These are phyloP conservation scores for Halisarca cf. caerulea DNA, from an alignment of 37 sponge, comb jelly and placozoan species.

Conservation along the genomic window DNA sequence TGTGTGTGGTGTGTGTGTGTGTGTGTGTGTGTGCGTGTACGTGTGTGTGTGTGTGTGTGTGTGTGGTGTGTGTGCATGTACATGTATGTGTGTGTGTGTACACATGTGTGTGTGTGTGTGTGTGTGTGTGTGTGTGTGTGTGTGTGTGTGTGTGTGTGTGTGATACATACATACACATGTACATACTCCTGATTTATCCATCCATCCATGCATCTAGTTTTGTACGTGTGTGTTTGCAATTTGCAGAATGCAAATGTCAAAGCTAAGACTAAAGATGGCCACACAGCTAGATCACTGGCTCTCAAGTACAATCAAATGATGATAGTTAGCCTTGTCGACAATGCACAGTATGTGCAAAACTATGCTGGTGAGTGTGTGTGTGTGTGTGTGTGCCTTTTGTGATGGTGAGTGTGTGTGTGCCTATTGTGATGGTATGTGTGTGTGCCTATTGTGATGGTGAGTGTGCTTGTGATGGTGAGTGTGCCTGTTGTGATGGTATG, in stretches of 20 bases:
- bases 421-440: background rate
- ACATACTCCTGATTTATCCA: no score
- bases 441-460: background rate
- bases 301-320: conserved; percentile 60
- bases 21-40: conserved; percentile 16
- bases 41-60: conserved; percentile 10
- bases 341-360: conserved; percentile 34
- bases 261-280: conserved; percentile 45
- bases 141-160: no score
- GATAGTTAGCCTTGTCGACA: conserved; percentile 77
- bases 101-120: no score
- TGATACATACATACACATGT: no score
- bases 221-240: no score
- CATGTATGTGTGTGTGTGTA: no score
- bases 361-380: background rate
- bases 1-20: conserved; percentile 15
- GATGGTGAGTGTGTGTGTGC: background rate
- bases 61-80: no score
- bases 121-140: no score
- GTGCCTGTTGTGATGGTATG: background rate
- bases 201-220: no score
- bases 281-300: conserved; percentile 79
- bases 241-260: conserved; percentile 66
- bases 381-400: background rate
- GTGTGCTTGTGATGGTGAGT: background rate